Conservation (phyloP, 2,113 vertebrate species). For the Rafetus swinhoei region DNA sequence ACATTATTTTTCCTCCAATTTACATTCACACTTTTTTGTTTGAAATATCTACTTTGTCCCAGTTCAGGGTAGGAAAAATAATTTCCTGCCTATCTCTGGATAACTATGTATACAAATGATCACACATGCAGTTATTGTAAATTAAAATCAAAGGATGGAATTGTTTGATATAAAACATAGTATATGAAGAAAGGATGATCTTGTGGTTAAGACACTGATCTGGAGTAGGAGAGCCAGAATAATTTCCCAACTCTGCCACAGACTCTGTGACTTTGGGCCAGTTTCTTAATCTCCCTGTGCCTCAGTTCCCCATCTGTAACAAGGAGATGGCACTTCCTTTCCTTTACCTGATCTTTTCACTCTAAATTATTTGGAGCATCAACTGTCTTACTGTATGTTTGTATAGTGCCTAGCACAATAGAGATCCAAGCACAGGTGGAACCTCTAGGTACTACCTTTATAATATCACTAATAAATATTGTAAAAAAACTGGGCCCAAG, state of each 20-base stretch:
- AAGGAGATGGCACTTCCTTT: neutral
- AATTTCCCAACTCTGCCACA: neutral
- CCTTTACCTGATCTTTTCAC: neutral
- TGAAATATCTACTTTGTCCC: neutral
- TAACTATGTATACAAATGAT: neutral
- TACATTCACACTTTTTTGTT: neutral
- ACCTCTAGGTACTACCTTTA: neutral
- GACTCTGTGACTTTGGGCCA: neutral
- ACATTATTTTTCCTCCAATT: neutral
- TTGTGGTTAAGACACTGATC: neutral
- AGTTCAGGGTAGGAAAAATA: neutral
- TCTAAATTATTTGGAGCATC: neutral
- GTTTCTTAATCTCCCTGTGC: neutral
- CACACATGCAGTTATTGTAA: neutral
- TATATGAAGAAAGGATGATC: neutral
- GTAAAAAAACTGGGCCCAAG: neutral
- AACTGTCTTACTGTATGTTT: neutral
- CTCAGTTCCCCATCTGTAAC: neutral
- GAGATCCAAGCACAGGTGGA: neutral
- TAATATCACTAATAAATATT: neutral
- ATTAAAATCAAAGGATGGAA: neutral
- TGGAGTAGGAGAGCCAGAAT: neutral
- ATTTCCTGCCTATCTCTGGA: neutral
- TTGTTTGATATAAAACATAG: neutral
- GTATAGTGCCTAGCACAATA: neutral